These are phyloP conservation scores for Xylota sylvarum DNA, from an alignment of 2,888 invertebrate species.

Conservation along the genomic window DNA sequence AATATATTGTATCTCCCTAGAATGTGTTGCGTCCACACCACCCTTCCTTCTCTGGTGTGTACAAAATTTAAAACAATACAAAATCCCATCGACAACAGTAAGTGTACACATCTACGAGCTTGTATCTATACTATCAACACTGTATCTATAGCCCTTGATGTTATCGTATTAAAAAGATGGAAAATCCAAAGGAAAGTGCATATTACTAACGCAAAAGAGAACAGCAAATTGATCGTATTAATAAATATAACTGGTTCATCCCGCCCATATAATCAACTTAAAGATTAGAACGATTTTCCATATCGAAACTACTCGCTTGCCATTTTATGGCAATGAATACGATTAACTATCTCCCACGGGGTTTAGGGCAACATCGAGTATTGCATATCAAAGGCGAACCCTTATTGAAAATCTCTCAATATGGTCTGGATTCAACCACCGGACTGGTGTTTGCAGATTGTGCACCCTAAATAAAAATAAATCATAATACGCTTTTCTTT, in stretches of 20 bases:
- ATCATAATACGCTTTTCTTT: constrained; percentile 83
- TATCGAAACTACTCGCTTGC: constrained; percentile 74
- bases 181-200: constrained; percentile 48
- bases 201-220: constrained; percentile 83
- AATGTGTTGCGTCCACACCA: constrained; percentile 67
- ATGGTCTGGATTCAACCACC: constrained; percentile 77
- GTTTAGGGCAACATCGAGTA: constrained; percentile 58
- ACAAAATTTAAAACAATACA: constrained; percentile 63
- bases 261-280: constrained; percentile 84
- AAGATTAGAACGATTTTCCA: constrained; percentile 81
- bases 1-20: constrained; percentile 30
- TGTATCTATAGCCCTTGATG: constrained; percentile 56
- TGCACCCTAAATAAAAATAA: constrained; percentile 82
- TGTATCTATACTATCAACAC: constrained; percentile 40
- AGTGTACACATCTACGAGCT: constrained; percentile 24
- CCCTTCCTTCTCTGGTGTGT: background rate
- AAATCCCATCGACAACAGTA: constrained; percentile 10
- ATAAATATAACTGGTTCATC: constrained; percentile 85
- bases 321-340: constrained; percentile 77
- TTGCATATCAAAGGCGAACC: constrained; percentile 74
- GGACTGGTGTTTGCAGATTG: constrained; percentile 77
- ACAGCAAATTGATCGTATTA: constrained; percentile 85
- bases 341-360: constrained; percentile 76
- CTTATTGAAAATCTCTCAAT: constrained; percentile 73
- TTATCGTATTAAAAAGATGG: constrained; percentile 44